Evolutionary conservation across 2,888 invertebrate species (phyloP), one percentile per base, ranked within the genome.

Genomic region (Tetramorium bicarinatum): DNA sequence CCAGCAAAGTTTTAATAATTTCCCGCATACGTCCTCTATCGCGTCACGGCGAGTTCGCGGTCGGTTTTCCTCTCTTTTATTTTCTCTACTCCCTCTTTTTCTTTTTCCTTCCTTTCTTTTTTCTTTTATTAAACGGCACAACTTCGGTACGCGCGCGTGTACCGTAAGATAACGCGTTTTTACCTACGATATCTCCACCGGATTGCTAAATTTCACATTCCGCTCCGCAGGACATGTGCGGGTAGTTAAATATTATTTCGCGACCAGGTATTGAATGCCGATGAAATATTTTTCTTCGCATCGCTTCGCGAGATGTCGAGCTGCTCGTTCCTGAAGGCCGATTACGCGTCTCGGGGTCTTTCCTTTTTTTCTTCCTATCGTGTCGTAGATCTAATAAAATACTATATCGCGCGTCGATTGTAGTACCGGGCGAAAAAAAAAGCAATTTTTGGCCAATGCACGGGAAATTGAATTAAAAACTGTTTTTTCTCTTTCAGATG

Each of bases 1-100:
- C 34, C 74, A 38, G 15, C 38, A 47, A 79, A 79, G 79, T 79
- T 79, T 79, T 72, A 79, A 59, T 79, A 79, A 79, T 79, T 79
- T 79, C 47, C 47, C 79, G 56, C 47, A 71, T 79, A 71, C 56
- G 18, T 29, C 41, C 71, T 34, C 59, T 9, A 34, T 29, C 47
- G 21, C 29, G 44, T 59, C 47, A n/a, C 72, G 44, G 11, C 47
- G 56, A 69, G 38, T 29, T 56, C 34, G 56, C 56, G 41, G 62
- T 8, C 62, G 52, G 44, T 18, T 38, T 49, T 52, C 18, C 71
- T 66, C 25, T 29, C 25, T n/a, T 38, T 15, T n/a, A n/a, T n/a
- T 21, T n/a, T 0, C 4, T 0, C 15, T 18, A 18, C 21, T 29
- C 29, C 29, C 29, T 0, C 18, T 77, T 25, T 49, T 15, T 13